Base-by-base conservation (phyloP, 1,140 invertebrate species). In the Andrena cerasifolii region DNA sequence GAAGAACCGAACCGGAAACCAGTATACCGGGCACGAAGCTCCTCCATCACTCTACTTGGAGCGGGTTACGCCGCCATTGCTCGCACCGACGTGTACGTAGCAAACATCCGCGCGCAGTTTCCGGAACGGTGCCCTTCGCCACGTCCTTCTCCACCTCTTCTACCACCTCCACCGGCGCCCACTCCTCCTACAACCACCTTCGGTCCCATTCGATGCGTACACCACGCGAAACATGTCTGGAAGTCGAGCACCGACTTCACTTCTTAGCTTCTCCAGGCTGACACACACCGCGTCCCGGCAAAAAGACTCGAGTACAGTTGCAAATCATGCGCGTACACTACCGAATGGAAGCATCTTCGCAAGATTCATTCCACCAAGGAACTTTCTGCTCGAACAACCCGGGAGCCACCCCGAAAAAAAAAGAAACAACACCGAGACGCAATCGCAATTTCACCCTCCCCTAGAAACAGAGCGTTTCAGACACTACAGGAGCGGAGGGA, bases 1-100 rank as follows among this genome's bases (percentile, higher is more conserved):
- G 81, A 87, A 85, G 86, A 86, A 88, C 78, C 82, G 85, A 83
- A 88, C 83, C 85, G 86, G 84, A 89, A 89, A 87, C 86, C 85
- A 70, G 86, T 84, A 89, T 86, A 83, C 74, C 79, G 76, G 36
- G 86, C 86, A 89, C 87, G 88, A 84, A 89, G 82, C 83, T 86
- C 76, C 83, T 90, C 85, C 86, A 90, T 90, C 89, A 90, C 87
- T 87, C 75, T 31, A 28, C 66, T 68, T 58, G 65, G 75, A 82
- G 66, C 80, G 70, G 76, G 82, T 85, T 85, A 82, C 80, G 77
- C 85, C 85, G 82, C 85, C 85, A 85, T 87, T 87, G 85, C 85
- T 84, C 73, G 77, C 36, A 59, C 82, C 36, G 63, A 86, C 80
- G 75, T 77, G 67, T 85, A 86, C 76, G 85, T 86, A 80, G 79